These are phyloP conservation scores for Etheostoma spectabile DNA, from an alignment of 2,113 vertebrate genomes.

Conservation along the genomic window DNA sequence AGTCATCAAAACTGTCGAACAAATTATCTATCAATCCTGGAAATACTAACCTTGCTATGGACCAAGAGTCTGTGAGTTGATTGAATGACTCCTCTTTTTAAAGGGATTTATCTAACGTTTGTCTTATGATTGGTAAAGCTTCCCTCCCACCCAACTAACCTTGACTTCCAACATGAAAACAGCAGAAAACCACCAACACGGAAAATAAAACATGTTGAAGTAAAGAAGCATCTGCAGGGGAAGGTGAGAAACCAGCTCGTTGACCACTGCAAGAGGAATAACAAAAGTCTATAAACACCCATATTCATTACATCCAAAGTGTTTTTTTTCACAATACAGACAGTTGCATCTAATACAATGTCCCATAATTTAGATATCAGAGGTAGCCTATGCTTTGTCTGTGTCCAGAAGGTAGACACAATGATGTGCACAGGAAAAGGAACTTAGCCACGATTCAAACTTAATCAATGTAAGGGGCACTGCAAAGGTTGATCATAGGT, in stretches of 20 bases:
- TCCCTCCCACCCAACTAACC: conserved; percentile 69
- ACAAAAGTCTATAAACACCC: neutral
- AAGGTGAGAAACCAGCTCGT: conserved; percentile 84
- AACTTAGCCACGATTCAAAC: neutral
- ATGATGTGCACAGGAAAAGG: neutral
- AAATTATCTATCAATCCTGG: too few relatives aligned
- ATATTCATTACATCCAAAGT: neutral
- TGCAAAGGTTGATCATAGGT: neutral
- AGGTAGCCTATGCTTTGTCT: neutral
- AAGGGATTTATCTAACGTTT: neutral
- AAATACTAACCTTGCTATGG: neutral
- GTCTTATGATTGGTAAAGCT: neutral
- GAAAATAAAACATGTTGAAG: conserved; percentile 88
- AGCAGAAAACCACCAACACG: conserved; percentile 87
- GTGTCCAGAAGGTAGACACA: neutral
- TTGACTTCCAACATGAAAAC: conserved; percentile 88
- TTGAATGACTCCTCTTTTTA: neutral
- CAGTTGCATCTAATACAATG: neutral
- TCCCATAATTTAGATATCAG: neutral
- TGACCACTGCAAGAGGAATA: conserved; percentile 69
- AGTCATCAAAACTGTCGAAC: too few relatives aligned
- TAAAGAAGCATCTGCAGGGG: conserved; percentile 90
- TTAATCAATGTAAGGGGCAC: neutral
- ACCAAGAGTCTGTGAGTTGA: neutral
- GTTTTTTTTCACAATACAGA: neutral